phyloP scores from a whole-genome alignment of 2,113 vertebrate species.

The Percina caprodes region DNA sequence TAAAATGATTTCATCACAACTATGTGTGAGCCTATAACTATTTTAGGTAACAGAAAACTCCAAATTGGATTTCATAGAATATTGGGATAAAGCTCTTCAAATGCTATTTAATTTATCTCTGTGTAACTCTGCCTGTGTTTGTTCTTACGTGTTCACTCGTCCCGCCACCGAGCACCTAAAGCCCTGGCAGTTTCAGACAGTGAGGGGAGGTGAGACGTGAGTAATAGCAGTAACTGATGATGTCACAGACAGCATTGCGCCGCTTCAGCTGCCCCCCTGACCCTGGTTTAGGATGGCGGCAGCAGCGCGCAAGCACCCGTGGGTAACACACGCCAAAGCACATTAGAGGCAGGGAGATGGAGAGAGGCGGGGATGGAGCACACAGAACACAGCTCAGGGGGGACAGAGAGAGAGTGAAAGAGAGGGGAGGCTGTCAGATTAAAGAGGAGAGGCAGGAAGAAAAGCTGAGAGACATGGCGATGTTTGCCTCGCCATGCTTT shows the following conservation, averaged over 20 bases:
- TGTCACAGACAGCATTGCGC: conserved; percentile 71
- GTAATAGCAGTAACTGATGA: conserved; percentile 73
- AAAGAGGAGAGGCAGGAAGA: conserved; percentile 59
- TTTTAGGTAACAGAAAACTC: conserved; percentile 3
- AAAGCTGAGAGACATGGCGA: conserved; percentile 63
- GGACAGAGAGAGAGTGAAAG: conserved; percentile 47
- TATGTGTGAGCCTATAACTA: conserved; percentile 1
- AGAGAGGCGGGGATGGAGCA: conserved; percentile 65
- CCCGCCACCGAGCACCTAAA: conserved; percentile 46
- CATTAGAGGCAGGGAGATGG: conserved; percentile 73
- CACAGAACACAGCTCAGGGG: conserved; percentile 71
- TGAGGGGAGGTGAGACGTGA: conserved; percentile 74
- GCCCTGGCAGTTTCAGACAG: conserved; percentile 67
- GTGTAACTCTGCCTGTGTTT: conserved; percentile 26
- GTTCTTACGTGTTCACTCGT: conserved; percentile 3
- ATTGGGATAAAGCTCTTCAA: conserved; percentile 23
- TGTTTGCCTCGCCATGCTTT: conserved; percentile 54
- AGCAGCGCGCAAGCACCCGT: conserved; percentile 66
- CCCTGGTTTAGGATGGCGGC: conserved; percentile 71
- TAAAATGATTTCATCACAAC: background rate
- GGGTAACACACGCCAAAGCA: conserved; percentile 79
- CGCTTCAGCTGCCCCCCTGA: conserved; percentile 66
- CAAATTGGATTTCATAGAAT: conserved; percentile 23
- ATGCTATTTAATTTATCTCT: conserved; percentile 20
- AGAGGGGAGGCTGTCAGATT: conserved; percentile 64